phyloP scores from a whole-genome alignment of 2,888 invertebrate species.

The Melieria picta region DNA sequence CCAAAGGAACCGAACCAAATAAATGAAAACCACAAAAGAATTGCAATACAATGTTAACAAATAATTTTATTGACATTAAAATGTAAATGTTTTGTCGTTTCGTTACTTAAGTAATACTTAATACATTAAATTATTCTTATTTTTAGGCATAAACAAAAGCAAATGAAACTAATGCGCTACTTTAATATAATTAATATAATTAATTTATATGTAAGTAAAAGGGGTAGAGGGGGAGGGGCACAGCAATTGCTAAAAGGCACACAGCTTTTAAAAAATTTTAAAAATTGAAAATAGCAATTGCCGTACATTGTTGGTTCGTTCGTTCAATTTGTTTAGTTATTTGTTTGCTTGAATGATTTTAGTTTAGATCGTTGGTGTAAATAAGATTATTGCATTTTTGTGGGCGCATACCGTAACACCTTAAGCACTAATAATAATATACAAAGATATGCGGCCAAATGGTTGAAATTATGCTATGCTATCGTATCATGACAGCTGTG shows the following conservation, averaged over 20 bases:
- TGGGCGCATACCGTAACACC: slow-evolving; percentile 36
- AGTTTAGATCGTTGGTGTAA: neutral
- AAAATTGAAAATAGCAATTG: slow-evolving; percentile 64
- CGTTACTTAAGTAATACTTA: neutral
- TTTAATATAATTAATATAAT: slow-evolving; percentile 13
- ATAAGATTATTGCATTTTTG: neutral
- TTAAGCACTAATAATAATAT: slow-evolving; percentile 46
- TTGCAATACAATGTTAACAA: slow-evolving; percentile 13
- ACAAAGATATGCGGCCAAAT: slow-evolving; percentile 36
- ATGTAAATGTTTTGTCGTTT: slow-evolving; percentile 4
- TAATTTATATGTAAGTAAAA: slow-evolving; percentile 17
- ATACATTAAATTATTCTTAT: neutral
- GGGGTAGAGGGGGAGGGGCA: slow-evolving; percentile 3
- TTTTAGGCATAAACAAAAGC: neutral
- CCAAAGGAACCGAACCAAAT: neutral
- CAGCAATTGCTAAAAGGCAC: slow-evolving; percentile 84
- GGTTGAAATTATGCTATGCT: slow-evolving; percentile 13
- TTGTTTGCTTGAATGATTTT: neutral
- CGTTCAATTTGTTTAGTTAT: neutral
- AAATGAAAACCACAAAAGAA: neutral
- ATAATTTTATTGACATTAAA: slow-evolving; percentile 24
- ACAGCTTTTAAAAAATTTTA: slow-evolving; percentile 74
- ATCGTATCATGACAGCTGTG: too few species aligned
- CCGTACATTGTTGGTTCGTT: slow-evolving; percentile 38
- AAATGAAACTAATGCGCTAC: neutral